phyloP scores from a whole-genome alignment of 2,797 vertebrate species.

The Tapirus indicus region DNA sequence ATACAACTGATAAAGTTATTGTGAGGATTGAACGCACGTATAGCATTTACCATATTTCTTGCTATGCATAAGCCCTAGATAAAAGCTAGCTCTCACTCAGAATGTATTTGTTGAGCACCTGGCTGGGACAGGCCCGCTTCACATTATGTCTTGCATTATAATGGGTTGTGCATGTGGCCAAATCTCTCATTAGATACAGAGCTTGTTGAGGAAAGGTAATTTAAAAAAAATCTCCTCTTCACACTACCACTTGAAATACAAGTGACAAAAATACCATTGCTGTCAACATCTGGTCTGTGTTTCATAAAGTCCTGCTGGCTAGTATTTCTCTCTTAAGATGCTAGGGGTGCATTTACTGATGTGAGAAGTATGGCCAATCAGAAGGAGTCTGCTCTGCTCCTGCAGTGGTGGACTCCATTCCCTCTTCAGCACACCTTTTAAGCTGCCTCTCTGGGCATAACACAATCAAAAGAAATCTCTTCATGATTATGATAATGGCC shows the following conservation, averaged over 20 bases:
- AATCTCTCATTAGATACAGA: background rate
- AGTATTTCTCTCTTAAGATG: slow-evolving; percentile 21
- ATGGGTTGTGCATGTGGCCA: background rate
- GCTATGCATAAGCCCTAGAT: background rate
- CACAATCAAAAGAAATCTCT: slow-evolving; percentile 81
- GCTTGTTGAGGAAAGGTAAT: background rate
- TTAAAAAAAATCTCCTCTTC: background rate
- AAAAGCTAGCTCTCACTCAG: background rate
- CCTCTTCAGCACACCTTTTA: slow-evolving; percentile 61
- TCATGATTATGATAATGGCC: slow-evolving; percentile 74
- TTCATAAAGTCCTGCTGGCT: background rate
- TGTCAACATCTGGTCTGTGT: background rate
- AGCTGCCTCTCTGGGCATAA: slow-evolving; percentile 73
- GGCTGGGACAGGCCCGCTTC: background rate
- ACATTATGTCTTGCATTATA: background rate
- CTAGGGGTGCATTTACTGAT: no score
- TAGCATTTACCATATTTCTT: background rate
- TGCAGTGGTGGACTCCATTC: no score
- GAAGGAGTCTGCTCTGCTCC: background rate
- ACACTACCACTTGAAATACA: background rate
- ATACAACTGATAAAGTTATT: background rate
- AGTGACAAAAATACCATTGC: background rate
- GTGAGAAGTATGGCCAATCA: background rate
- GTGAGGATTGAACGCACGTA: background rate
- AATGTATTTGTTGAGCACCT: background rate